Evolutionary conservation across 1,140 invertebrate genomes (phyloP).

Genomic region (Telenomus remus): DNA sequence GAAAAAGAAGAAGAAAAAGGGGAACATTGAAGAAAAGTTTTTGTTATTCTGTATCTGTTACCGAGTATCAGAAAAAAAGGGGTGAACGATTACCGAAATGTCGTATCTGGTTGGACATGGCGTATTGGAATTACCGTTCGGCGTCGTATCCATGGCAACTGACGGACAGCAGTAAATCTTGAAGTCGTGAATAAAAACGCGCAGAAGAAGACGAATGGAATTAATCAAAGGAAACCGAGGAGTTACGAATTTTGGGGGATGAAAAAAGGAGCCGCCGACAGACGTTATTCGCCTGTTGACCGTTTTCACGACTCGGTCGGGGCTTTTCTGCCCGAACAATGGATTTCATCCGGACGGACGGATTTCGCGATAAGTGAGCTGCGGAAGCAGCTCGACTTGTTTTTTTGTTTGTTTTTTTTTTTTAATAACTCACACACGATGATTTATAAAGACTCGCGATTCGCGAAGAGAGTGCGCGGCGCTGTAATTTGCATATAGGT

Average conservation of each 20-base stretch:
- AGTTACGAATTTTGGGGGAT: slow-evolving; percentile 41
- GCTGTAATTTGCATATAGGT: slow-evolving; percentile 51
- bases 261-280: slow-evolving; percentile 23
- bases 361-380: slow-evolving; percentile 37
- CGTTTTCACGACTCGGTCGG: slow-evolving; percentile 42
- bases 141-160: slow-evolving; percentile 55
- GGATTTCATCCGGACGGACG: slow-evolving; percentile 45
- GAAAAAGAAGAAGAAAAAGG: too few relatives aligned
- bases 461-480: slow-evolving; percentile 12
- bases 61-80: slow-evolving; percentile 25
- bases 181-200: slow-evolving; percentile 58
- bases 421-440: slow-evolving; percentile 19
- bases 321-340: slow-evolving; percentile 36
- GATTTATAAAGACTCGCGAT: slow-evolving; percentile 37
- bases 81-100: slow-evolving; percentile 27
- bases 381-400: slow-evolving; percentile 30
- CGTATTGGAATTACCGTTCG: slow-evolving; percentile 58
- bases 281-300: slow-evolving; percentile 53
- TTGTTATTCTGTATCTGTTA: slow-evolving; percentile 49
- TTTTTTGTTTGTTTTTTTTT: slow-evolving; percentile 44
- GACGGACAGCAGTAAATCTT: slow-evolving; percentile 58
- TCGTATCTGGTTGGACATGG: slow-evolving; percentile 43
- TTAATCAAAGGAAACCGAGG: slow-evolving; percentile 55
- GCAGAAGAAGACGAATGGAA: slow-evolving; percentile 59
- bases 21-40: too few relatives aligned